phyloP scores from a whole-genome alignment of 2,113 vertebrate species.

The Piprites chloris region DNA sequence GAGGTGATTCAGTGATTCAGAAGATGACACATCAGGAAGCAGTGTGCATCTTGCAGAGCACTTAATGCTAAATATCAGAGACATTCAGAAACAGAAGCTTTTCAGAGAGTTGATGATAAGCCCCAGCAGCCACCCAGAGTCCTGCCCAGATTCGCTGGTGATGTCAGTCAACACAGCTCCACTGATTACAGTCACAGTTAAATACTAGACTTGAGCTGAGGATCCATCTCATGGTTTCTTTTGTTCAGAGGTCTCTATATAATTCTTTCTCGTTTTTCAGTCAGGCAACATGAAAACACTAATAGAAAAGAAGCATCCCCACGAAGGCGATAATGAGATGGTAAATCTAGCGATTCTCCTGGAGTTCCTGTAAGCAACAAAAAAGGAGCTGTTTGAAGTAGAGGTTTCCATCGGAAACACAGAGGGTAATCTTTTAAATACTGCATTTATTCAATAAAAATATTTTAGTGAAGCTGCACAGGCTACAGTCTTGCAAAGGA shows the following conservation, averaged over 20 bases:
- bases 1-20: background rate
- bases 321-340: constrained; percentile 58
- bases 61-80: background rate
- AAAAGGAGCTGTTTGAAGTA: constrained; percentile 30
- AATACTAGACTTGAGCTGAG: constrained; percentile 41
- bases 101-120: background rate
- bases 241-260: constrained; percentile 18
- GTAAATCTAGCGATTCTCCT: constrained; percentile 40
- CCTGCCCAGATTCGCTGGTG: background rate
- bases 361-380: constrained; percentile 42
- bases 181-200: background rate
- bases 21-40: background rate
- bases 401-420: constrained; percentile 4
- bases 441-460: constrained; percentile 23
- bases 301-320: constrained; percentile 57
- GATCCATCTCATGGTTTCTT: background rate
- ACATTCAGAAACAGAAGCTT: background rate
- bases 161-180: constrained; percentile 1
- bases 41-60: background rate
- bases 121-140: background rate
- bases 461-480: background rate
- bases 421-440: constrained; percentile 39
- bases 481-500: background rate
- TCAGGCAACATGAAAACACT: constrained; percentile 44
- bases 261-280: constrained; percentile 41